These are phyloP conservation scores for Xiphorhynchus erythropygius DNA, from an alignment of 2,797 vertebrate species.

Conservation along the genomic window DNA sequence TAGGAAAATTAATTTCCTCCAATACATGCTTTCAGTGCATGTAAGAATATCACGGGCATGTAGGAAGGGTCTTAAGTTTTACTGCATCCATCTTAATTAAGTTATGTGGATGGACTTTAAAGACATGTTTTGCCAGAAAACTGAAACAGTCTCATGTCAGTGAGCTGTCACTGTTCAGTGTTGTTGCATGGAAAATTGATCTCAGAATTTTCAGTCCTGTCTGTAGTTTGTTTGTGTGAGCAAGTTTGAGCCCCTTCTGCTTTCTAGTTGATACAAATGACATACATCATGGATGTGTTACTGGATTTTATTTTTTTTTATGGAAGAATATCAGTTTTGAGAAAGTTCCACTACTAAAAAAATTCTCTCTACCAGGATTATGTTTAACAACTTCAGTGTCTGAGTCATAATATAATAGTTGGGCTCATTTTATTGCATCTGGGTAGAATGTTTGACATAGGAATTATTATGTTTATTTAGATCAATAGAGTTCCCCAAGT, in stretches of 20 bases:
- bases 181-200: not conserved
- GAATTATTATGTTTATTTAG: conserved; percentile 2
- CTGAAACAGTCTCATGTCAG: not conserved
- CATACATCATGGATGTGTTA: not conserved
- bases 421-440: not conserved
- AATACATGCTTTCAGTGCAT: not conserved
- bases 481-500: not conserved
- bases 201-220: not conserved
- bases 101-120: not conserved
- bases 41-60: not conserved
- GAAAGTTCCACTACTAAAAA: not conserved
- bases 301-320: not conserved
- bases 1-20: not conserved
- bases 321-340: not conserved
- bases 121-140: not conserved
- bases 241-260: not conserved
- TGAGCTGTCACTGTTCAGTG: not conserved
- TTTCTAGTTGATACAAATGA: not conserved
- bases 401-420: not conserved
- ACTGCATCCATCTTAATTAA: not conserved
- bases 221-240: not conserved
- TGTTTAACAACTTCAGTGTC: not conserved
- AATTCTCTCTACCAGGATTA: not conserved
- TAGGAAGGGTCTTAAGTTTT: not conserved
- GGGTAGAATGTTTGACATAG: not conserved